Percentiles rank a stretch among this genome's conserved stretches.
These are phyloP conservation scores for Crioceris asparagi DNA, from an alignment of 2,888 invertebrate species.

Conservation along the genomic window DNA sequence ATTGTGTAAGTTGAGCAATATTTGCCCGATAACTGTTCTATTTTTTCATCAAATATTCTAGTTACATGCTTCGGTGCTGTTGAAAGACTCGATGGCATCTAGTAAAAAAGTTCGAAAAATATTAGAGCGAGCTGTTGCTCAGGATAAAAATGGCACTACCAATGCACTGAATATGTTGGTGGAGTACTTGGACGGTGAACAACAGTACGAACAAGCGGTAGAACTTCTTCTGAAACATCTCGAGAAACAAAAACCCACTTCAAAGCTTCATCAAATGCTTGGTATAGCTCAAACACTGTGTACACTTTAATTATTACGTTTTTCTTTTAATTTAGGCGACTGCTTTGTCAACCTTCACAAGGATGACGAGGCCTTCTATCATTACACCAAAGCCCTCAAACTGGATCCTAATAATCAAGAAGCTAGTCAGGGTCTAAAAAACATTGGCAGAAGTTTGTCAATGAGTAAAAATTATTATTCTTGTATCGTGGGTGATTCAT, in stretches of 20 bases:
- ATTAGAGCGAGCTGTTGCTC: conserved; percentile 59
- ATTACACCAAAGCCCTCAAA: conserved; percentile 56
- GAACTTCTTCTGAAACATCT: conserved; percentile 57
- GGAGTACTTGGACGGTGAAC: conserved; percentile 57
- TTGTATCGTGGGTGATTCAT: conserved; percentile 40
- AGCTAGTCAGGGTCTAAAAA: conserved; percentile 54
- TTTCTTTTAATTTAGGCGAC: conserved; percentile 38
- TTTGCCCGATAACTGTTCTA: neutral
- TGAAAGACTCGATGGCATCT: conserved; percentile 52
- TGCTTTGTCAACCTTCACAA: conserved; percentile 49
- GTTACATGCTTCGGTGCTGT: conserved; percentile 64
- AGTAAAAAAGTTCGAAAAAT: conserved; percentile 52
- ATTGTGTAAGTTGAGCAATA: conserved; percentile 47
- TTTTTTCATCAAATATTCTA: conserved; percentile 32
- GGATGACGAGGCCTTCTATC: conserved; percentile 57
- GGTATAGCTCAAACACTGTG: too few species aligned
- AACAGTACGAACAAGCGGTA: conserved; percentile 55
- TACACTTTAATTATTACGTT: neutral
- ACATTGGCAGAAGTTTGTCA: conserved; percentile 40
- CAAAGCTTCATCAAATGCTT: conserved; percentile 53
- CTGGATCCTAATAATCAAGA: conserved; percentile 53
- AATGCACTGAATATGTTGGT: conserved; percentile 59
- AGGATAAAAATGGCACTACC: conserved; percentile 60
- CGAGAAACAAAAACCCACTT: conserved; percentile 45
- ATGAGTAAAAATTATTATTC: conserved; percentile 41